These are phyloP conservation scores for Lagenorhynchus albirostris DNA, from an alignment of 2,113 vertebrate genomes.

Conservation along the genomic window DNA sequence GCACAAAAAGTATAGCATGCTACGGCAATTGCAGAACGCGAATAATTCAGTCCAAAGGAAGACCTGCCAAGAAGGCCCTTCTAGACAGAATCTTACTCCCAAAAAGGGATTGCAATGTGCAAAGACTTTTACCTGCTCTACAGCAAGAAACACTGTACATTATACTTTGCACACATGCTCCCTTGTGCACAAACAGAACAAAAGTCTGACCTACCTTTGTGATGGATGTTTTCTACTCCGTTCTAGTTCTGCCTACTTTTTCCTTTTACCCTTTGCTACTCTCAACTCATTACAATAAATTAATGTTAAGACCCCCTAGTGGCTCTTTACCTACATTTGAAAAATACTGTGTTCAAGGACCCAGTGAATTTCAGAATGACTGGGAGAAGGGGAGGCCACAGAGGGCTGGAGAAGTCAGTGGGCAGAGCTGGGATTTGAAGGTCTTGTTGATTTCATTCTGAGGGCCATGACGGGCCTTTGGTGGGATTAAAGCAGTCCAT, in stretches of 20 bases:
- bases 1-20: background rate
- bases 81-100: background rate
- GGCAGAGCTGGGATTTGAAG: background rate
- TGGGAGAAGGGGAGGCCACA: background rate
- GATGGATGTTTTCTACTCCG: background rate
- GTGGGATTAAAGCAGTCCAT: background rate
- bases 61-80: background rate
- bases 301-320: background rate
- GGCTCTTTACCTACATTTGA: background rate
- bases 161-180: background rate
- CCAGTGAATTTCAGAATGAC: background rate
- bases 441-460: background rate
- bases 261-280: background rate
- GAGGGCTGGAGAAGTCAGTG: background rate
- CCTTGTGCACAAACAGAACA: background rate
- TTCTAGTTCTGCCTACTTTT: background rate
- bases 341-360: background rate
- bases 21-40: background rate
- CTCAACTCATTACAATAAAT: background rate
- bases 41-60: background rate
- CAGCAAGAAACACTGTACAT: background rate
- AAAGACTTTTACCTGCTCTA: background rate
- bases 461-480: background rate
- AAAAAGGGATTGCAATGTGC: background rate
- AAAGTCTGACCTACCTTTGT: background rate